Conservation (phyloP, 2,888 invertebrate genomes). For the Chloromyia formosa region DNA sequence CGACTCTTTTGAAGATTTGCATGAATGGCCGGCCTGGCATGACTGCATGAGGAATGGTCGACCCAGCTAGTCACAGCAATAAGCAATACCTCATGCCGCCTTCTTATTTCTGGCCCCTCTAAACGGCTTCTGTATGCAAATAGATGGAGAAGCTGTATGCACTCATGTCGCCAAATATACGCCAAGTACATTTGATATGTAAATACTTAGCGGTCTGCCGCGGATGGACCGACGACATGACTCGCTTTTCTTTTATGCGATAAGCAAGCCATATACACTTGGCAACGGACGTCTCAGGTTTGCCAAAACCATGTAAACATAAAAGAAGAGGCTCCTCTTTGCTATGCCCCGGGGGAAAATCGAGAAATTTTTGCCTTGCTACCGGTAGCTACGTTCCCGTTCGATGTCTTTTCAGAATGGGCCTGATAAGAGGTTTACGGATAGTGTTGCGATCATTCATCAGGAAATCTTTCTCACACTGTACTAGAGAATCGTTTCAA, state of each 20-base stretch:
- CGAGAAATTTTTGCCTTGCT: constrained; percentile 8
- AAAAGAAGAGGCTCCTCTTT: constrained; percentile 12
- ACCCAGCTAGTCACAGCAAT: neutral
- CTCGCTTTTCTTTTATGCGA: neutral
- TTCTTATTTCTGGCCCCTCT: neutral
- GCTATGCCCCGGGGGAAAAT: constrained; percentile 10
- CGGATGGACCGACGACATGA: neutral
- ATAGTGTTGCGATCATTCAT: neutral
- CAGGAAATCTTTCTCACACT: neutral
- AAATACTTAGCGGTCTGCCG: constrained; percentile 35
- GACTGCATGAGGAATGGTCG: constrained; percentile 39
- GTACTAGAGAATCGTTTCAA: constrained; percentile 1
- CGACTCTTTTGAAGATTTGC: constrained; percentile 44
- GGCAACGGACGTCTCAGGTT: constrained; percentile 15
- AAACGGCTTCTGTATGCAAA: constrained; percentile 39
- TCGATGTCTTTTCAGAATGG: neutral
- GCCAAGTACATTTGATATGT: constrained; percentile 32
- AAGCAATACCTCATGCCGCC: neutral
- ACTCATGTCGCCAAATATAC: constrained; percentile 8
- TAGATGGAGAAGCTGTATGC: neutral
- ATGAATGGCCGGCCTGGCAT: constrained; percentile 25
- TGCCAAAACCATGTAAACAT: constrained; percentile 31
- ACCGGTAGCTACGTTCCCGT: neutral
- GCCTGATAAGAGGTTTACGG: constrained; percentile 19
- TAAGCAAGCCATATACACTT: neutral